Conservation (phyloP, 2,113 vertebrate species). For the Phyllopteryx taeniolatus region DNA sequence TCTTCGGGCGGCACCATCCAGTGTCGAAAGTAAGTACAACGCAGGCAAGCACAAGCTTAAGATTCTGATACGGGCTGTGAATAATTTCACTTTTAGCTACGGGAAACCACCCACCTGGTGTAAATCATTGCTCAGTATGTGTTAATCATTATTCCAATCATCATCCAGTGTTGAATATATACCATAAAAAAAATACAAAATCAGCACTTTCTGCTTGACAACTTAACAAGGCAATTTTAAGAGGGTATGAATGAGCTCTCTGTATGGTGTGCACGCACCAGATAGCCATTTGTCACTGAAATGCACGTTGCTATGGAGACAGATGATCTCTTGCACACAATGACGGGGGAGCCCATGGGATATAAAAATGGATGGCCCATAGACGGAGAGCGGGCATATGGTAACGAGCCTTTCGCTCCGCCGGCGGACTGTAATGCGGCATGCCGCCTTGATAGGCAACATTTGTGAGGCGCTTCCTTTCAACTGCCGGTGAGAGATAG, state of each 20-base stretch:
- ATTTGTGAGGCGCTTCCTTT: background rate
- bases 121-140: background rate
- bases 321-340: background rate
- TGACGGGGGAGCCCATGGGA: background rate
- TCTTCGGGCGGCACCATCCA: too few relatives aligned
- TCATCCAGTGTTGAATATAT: background rate
- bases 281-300: slow-evolving; percentile 1
- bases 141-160: background rate
- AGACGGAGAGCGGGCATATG: background rate
- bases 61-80: too few relatives aligned
- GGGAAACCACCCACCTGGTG: background rate
- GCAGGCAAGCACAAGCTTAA: too few relatives aligned
- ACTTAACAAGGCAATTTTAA: slow-evolving; percentile 1
- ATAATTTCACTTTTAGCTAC: background rate
- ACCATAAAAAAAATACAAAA: background rate
- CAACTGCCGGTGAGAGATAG: background rate
- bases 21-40: too few relatives aligned
- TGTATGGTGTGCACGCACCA: background rate
- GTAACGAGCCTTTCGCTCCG: slow-evolving; percentile 1
- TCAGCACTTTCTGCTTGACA: background rate
- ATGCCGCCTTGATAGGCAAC: background rate
- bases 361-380: background rate
- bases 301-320: slow-evolving; percentile 1
- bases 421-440: background rate
- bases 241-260: background rate